Base-by-base conservation (phyloP, 2,888 invertebrate species). In the Yponomeuta sedellus region DNA sequence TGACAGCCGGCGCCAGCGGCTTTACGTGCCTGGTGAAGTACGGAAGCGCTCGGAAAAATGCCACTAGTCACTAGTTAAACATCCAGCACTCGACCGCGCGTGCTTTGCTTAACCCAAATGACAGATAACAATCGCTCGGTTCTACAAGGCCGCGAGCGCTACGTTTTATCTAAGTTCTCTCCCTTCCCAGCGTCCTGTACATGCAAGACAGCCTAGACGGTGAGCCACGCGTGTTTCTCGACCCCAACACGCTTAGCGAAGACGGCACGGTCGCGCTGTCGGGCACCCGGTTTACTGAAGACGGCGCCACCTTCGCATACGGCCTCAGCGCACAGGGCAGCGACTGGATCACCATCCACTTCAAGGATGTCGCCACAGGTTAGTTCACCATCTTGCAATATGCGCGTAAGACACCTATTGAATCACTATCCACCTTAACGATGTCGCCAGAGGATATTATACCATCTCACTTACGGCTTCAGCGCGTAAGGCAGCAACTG, bases 401-500 rank as follows among this genome's bases (percentile, higher is more conserved):
- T 4, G 25, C 25, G 25, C 25, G 25, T 5, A 25, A 5, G 25
- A 5, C 25, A 25, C 4, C 88, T 98, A 61, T 93, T 94, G 0
- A 93, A 25, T 25, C 25, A 25, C 25, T 5, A 25, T 25, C 25
- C 25, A 25, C 25, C 5, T 25, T 0, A 96, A 98, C 75, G 96
- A 99, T 90, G 98, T 98, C 16, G 92, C 93, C 75, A 94, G 94
- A 25, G 1, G 25, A 0, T 25, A 25, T 2, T 25, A 25, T 5
- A 25, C 25, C 25, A 25, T 34, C 95, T 97, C 88, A 98, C 98
- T 0, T 99, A 98, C 86, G 97, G 96, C 0, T 91, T 99, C 1
- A 98, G 98, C 72, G 94, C 94, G 69, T 97, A 97, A 82, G 99
- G 99, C 0, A 98, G 98, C 1, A 99, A 99, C 83, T 99, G 99